These are phyloP conservation scores for Pheosia gnoma DNA, from an alignment of 2,888 invertebrate species.

Conservation along the genomic window DNA sequence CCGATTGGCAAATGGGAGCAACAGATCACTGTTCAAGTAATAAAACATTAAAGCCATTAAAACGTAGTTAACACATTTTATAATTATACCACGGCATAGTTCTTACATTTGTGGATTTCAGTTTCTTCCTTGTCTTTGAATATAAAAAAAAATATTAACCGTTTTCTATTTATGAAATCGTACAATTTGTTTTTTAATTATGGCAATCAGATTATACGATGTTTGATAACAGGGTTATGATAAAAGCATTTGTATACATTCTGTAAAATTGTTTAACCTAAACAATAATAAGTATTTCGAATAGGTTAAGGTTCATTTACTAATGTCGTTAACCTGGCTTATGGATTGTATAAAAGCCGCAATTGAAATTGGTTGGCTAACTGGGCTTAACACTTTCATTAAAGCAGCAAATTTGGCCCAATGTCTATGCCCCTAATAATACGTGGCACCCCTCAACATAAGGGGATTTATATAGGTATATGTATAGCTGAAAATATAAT, in stretches of 20 bases:
- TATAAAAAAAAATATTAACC: neutral
- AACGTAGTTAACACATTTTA: neutral
- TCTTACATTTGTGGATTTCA: neutral
- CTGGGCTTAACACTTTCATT: too few relatives aligned
- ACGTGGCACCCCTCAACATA: too few relatives aligned
- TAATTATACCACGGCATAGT: slow-evolving; percentile 1
- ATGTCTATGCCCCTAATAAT: too few relatives aligned
- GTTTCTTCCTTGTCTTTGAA: neutral
- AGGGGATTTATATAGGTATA: too few relatives aligned
- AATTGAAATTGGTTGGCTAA: too few relatives aligned
- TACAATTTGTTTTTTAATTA: neutral
- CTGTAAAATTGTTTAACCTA: neutral
- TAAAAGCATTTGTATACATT: neutral
- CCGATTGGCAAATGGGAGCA: slow-evolving; percentile 54
- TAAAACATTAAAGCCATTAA: slow-evolving; percentile 12
- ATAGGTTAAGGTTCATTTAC: neutral
- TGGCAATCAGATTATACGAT: neutral
- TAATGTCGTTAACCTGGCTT: neutral
- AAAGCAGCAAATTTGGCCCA: too few relatives aligned
- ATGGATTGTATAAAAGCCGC: neutral
- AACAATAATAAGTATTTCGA: neutral
- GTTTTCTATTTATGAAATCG: neutral
- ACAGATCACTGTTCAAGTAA: slow-evolving; percentile 27
- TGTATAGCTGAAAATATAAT: too few relatives aligned
- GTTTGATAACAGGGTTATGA: neutral